Base-by-base conservation (phyloP, 1,140 invertebrate genomes). In the Contarinia nasturtii region DNA sequence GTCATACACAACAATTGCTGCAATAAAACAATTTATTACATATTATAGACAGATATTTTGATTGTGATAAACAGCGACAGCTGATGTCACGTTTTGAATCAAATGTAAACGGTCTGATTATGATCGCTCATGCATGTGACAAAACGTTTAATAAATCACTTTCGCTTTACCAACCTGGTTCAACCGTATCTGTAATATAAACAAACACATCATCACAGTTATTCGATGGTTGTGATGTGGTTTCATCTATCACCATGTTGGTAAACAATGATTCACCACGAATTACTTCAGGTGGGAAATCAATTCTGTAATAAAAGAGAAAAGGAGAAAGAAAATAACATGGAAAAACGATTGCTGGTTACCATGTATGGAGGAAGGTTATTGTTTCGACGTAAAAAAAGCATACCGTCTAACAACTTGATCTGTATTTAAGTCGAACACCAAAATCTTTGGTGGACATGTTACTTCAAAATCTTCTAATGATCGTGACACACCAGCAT, bases 111-210 rank as follows among this genome's bases (percentile, higher is more conserved):
- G 34, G 34, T 37, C 34, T 42, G 40, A 11, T 11, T 8, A 20
- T 11, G 21, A 42, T 14, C 12, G 19, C 17, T 42, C 21, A 3
- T 27, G 10, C 27, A 27, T 10, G 27, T 27, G 21, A 20, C 20
- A 21, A 44, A 8, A 21, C 2, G 5, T 27, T 27, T 10, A 14
- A 5, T 38, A 38, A 7, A 38, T 38, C 12, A 14, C 17, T 38
- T 38, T 20, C 18, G 33, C 49, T 53, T 57, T 58, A 77, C n/a
- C n/a, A n/a, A n/a, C 80, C 83, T 50, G 80, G 77, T 46, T 77
- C 78, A 20, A 80, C 76, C 4, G 83, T 85, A 54, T 87, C 84
- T 15, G 72, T 73, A 40, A 86, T 81, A 57, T 87, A 86, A 1
- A 79, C 72, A 53, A 81, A 80, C 10, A 80, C 73, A 51, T 81